Base-by-base conservation (phyloP, 2,113 vertebrate species). In the Taxidea taxus region DNA sequence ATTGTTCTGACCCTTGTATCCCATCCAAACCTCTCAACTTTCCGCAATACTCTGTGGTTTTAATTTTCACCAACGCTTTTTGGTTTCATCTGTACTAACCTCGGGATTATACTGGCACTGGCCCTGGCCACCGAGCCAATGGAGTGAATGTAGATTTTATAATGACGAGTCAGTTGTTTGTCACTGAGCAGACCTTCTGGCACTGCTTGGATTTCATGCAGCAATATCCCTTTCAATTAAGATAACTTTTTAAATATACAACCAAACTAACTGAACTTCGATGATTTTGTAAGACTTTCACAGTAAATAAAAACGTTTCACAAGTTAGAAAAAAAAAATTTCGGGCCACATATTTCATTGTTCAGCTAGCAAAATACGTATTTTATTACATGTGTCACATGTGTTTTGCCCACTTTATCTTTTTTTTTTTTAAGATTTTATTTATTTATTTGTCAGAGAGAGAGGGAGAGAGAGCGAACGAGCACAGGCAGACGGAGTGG, bases 251-350 rank as follows among this genome's bases (percentile, higher is more conserved):
- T 68, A 86, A 95, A 90, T 9, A 96, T 27, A 56, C 2, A 85
- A 78, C 13, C 77, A 83, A 66, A 92, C 51, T 70, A 34, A 70
- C 75, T 91, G 47, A 58, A 89, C 42, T 85, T 84, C 86, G 54
- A 75, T 93, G 47, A 85, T 86, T 94, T 88, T 87, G 6, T 86
- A 81, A 94, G 83, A 91, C 81, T 92, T 95, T 74, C 49, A 60
- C 58, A 27, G 10, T 42, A 88, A 80, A 75, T 4, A 88, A 77
- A 87, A 93, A 27, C 21, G 20, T 70, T 94, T 88, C 54, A 66
- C 27, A 77, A 70, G 88, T 68, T 27, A 81, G 60, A 84, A 89
- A 89, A 74, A 89, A 74, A 70, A 60, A 42, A 39, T 87, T 56
- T 62, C 14, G 86, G 72, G 75, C 9, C 25, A 80, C 62, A 92